Conservation (phyloP, 1,140 invertebrate genomes). For the Leptestheria dahalacensis region DNA sequence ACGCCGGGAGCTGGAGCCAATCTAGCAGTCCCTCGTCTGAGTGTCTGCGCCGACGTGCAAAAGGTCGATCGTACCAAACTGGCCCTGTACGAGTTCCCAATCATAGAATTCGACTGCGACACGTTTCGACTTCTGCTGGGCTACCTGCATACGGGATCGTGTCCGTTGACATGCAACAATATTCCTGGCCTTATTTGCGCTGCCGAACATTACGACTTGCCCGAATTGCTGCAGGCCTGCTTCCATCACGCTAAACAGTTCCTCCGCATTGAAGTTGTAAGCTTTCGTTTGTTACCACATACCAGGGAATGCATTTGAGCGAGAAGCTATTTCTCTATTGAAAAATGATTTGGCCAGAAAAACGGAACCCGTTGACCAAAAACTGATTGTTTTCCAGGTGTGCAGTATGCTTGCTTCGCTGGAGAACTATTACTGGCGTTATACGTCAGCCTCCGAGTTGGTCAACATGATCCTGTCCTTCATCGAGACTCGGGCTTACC, state of each 20-base stretch:
- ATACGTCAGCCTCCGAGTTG: slow-evolving; percentile 79
- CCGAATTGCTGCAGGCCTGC: slow-evolving; percentile 80
- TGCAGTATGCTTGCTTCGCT: slow-evolving; percentile 81
- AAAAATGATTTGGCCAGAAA: background rate
- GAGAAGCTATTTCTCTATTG: too few relatives aligned
- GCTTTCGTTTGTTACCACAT: slow-evolving; percentile 7
- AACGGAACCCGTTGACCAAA: background rate
- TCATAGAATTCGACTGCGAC: slow-evolving; percentile 87
- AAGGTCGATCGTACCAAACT: slow-evolving; percentile 82
- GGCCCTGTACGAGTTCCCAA: slow-evolving; percentile 85
- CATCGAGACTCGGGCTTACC: slow-evolving; percentile 60
- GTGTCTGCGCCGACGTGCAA: slow-evolving; percentile 80
- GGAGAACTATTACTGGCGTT: slow-evolving; percentile 90
- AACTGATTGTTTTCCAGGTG: slow-evolving; percentile 36
- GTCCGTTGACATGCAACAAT: slow-evolving; percentile 74
- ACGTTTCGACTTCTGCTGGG: slow-evolving; percentile 79
- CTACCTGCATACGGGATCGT: slow-evolving; percentile 82
- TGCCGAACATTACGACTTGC: slow-evolving; percentile 84
- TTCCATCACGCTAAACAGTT: slow-evolving; percentile 92
- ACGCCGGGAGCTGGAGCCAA: background rate
- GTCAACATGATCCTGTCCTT: slow-evolving; percentile 88
- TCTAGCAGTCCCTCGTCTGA: slow-evolving; percentile 65
- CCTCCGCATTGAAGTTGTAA: slow-evolving; percentile 72
- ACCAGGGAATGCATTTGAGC: too few relatives aligned
- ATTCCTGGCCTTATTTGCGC: slow-evolving; percentile 85